phyloP scores from a whole-genome alignment of 2,113 vertebrate genomes.

The Probosciger aterrimus region DNA sequence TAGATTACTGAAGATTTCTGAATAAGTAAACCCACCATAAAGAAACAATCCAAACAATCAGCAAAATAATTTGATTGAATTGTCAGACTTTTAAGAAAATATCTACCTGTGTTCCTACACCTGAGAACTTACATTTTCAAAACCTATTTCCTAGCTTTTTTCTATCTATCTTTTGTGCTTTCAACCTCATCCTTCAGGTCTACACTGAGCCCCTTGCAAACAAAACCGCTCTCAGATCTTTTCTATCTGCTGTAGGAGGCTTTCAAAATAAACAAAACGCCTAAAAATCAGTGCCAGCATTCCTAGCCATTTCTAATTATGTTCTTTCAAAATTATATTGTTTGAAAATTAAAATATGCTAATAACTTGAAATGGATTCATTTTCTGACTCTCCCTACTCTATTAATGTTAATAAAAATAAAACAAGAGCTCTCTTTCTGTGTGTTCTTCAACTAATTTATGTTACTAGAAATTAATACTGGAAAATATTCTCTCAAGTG shows the following conservation, averaged over 20 bases:
- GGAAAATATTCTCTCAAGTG: background rate
- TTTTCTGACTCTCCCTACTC: background rate
- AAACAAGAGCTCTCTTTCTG: background rate
- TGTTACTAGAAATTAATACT: background rate
- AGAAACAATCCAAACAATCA: background rate
- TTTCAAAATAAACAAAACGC: background rate
- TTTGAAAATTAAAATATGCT: background rate
- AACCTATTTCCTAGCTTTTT: background rate
- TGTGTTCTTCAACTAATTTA: background rate
- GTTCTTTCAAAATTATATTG: background rate
- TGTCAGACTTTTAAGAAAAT: background rate
- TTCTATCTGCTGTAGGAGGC: background rate
- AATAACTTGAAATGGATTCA: background rate
- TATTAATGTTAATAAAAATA: background rate
- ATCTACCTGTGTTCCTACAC: background rate
- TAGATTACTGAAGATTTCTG: background rate
- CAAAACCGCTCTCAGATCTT: background rate
- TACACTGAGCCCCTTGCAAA: background rate
- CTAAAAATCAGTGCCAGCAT: background rate
- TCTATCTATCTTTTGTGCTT: background rate
- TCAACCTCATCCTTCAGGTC: background rate
- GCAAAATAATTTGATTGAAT: background rate
- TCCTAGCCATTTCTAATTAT: background rate
- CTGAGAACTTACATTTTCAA: background rate
- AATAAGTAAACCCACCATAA: background rate